Conservation (phyloP, 2,797 vertebrate species). For the Oreochromis grahami region DNA sequence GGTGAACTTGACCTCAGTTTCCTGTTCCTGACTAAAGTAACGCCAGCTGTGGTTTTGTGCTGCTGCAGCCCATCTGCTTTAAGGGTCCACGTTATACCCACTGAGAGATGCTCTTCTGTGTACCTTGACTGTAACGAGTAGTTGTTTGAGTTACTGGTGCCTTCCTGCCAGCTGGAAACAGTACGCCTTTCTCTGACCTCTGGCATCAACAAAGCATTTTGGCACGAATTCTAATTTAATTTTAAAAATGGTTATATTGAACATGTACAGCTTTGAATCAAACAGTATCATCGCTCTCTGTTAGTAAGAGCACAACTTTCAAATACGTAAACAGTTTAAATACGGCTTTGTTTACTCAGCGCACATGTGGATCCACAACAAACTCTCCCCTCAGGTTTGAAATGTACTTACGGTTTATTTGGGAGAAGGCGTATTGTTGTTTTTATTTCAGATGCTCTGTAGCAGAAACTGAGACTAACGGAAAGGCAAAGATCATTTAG, state of each 20-base stretch:
- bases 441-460: not conserved
- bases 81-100: not conserved
- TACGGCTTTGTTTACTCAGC: not conserved
- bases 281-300: not conserved
- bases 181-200: not conserved
- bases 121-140: not conserved
- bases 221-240: not conserved
- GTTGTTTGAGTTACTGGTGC: not conserved
- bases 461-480: not conserved
- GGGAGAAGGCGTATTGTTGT: not conserved
- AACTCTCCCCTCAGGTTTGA: not conserved
- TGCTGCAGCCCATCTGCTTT: not conserved
- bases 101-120: not conserved
- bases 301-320: not conserved
- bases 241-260: not conserved
- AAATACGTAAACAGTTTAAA: not conserved
- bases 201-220: not conserved
- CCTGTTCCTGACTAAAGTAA: not conserved
- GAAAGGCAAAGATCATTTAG: not conserved
- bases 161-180: not conserved
- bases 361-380: not conserved
- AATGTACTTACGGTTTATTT: conserved; percentile 27
- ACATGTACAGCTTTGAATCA: not conserved
- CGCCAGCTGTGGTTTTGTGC: not conserved
- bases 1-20: not conserved